Base-by-base conservation (phyloP, 2,797 vertebrate species). In the Anabacerthia variegaticeps region DNA sequence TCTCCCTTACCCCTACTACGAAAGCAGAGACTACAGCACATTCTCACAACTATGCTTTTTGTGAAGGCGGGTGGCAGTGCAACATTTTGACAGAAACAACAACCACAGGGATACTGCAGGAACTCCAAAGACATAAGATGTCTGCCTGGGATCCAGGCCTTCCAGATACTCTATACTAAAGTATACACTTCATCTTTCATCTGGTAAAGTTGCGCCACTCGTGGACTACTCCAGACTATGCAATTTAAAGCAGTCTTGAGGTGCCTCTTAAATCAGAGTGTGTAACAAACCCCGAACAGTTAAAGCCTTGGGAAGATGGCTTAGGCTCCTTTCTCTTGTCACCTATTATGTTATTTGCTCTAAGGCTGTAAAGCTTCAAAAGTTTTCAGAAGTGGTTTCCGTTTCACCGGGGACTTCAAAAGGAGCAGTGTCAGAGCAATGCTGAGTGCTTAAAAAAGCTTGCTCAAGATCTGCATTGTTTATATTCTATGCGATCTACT, bases 361-460 rank as follows among this genome's bases (percentile, higher is more conserved):
- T 67, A 86, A 41, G 46, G 68, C 48, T 92, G n/a, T 41, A 91
- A 81, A 69, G 69, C 41, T 77, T 66, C 65, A 77, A 8, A 93
- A 83, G 59, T 46, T 88, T 78, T 87, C 83, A 85, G 61, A 76
- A 95, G 43, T 12, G 56, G 56, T 69, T 84, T 86, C 49, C 79
- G 2, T 74, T 96, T 79, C 69, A 92, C 52, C 41, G 82, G 26
- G 30, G 36, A 76, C 82, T 91, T 93, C 92, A 93, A 88, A 89
- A 86, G 55, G 10, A 85, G 34, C 55, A 58, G 20, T 36, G 39
- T 36, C 77, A 79, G 59, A 82, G 71, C 49, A 91, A 92, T n/a
- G 41, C 69, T 46, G 54, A 86, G 66, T 10, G 22, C 82, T 95
- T 81, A 76, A 69, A 71, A 94, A 91, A 91, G 22, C 36, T 87